These are phyloP conservation scores for Numenius phaeopus DNA, from an alignment of 2,797 vertebrate species.

Conservation along the genomic window DNA sequence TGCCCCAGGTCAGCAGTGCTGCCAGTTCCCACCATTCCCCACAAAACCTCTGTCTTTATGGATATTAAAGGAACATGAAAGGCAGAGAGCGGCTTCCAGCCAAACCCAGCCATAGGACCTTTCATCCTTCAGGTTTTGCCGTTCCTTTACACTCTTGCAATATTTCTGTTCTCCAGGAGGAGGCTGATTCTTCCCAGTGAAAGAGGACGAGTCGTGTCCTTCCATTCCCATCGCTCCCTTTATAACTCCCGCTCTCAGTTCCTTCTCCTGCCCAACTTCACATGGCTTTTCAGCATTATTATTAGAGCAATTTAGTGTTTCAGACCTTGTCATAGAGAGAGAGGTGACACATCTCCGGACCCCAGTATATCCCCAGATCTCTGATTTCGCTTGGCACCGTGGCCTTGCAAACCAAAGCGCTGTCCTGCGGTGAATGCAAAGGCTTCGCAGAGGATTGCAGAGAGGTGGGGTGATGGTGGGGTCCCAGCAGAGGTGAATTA, in stretches of 20 bases:
- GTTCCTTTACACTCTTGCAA: constrained; percentile 1
- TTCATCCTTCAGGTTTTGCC: not conserved
- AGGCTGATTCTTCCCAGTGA: constrained; percentile 22
- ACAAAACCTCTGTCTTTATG: not conserved
- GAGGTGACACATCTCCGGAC: not conserved
- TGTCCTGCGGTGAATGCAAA: not conserved
- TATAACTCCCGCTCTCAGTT: not conserved
- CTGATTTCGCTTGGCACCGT: not conserved
- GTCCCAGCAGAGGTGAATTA: not conserved
- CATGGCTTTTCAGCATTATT: fast-evolving
- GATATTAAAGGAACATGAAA: not conserved
- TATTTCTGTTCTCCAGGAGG: constrained; percentile 37
- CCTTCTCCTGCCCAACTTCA: not conserved
- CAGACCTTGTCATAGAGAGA: fast-evolving
- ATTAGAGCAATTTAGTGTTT: not conserved
- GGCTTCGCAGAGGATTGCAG: not conserved
- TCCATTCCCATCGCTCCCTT: not conserved
- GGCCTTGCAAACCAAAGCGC: not conserved
- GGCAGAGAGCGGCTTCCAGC: not conserved
- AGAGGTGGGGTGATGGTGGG: not conserved
- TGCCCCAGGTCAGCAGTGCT: not conserved
- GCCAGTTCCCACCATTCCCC: not conserved
- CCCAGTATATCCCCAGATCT: not conserved
- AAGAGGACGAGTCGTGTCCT: not conserved
- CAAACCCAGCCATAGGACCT: not conserved